Conservation (phyloP, 1,140 invertebrate species). For the Drosophila ogumai region DNA sequence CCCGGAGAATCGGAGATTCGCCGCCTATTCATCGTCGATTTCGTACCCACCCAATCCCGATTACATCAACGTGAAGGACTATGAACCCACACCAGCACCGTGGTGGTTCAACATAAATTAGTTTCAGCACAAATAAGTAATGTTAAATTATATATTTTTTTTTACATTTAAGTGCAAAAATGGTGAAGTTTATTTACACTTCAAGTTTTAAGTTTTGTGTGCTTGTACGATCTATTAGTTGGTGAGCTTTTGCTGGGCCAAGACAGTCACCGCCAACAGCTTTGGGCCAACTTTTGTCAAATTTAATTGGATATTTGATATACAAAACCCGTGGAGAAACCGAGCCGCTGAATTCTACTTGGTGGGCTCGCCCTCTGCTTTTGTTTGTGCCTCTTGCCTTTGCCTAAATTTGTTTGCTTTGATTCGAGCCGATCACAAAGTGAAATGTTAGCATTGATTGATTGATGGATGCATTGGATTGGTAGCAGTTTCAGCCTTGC, state of each 20-base stretch:
- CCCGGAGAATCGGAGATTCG: not conserved
- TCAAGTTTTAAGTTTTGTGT: no score
- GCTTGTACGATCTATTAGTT: not conserved
- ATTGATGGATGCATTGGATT: slow-evolving; percentile 46
- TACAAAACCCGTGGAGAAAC: not conserved
- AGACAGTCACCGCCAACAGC: slow-evolving; percentile 17
- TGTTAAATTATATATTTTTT: not conserved
- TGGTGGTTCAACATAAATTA: slow-evolving; percentile 54
- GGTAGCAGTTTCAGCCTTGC: slow-evolving; percentile 23
- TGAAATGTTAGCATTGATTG: slow-evolving; percentile 73
- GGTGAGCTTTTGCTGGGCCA: slow-evolving; percentile 17
- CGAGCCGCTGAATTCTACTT: not conserved
- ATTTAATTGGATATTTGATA: not conserved
- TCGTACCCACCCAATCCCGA: slow-evolving; percentile 17
- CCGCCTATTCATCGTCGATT: not conserved
- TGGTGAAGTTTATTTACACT: no score
- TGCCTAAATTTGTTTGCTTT: slow-evolving; percentile 47
- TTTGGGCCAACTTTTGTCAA: slow-evolving; percentile 4
- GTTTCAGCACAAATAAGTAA: no score
- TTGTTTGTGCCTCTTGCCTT: not conserved
- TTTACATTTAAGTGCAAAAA: not conserved
- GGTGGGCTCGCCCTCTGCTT: slow-evolving; percentile 6
- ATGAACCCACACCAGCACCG: not conserved
- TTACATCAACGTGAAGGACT: slow-evolving; percentile 49
- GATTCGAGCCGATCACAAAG: slow-evolving; percentile 44